Evolutionary conservation across 92 coral and sea anemone species (phyloP).

Genomic region (Zoanthus sansibaricus): DNA sequence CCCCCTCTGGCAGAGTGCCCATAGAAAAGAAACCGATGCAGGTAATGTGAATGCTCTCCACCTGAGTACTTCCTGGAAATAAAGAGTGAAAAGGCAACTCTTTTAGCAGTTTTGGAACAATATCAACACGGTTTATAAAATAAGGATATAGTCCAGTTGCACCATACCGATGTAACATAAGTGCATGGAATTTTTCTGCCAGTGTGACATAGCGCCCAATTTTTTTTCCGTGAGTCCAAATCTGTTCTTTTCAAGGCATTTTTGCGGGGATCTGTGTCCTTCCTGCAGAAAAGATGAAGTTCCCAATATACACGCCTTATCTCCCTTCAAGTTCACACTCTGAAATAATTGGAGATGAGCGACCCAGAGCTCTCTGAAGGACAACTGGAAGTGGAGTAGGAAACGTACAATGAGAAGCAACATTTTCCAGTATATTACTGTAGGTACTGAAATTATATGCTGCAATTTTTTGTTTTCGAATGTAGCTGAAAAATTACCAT

Average conservation of each 20-base stretch:
- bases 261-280: not conserved
- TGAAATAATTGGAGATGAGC: slow-evolving; percentile 38
- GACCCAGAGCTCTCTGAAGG: slow-evolving; percentile 43
- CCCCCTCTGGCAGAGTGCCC: slow-evolving; percentile 45
- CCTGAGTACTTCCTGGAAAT: slow-evolving; percentile 55
- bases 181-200: slow-evolving; percentile 33
- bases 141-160: no score
- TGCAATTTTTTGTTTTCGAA: not conserved
- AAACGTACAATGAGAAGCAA: slow-evolving; percentile 29
- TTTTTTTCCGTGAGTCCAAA: slow-evolving; percentile 17
- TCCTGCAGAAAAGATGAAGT: slow-evolving; percentile 22
- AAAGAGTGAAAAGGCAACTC: slow-evolving; percentile 55
- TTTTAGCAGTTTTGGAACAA: slow-evolving; percentile 41
- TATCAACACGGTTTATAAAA: slow-evolving; percentile 17
- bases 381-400: slow-evolving; percentile 1
- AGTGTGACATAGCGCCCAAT: slow-evolving; percentile 38
- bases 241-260: slow-evolving; percentile 19
- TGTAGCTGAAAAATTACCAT: slow-evolving; percentile 39
- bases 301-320: slow-evolving; percentile 53
- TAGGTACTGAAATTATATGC: slow-evolving; percentile 27
- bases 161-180: slow-evolving; percentile 44
- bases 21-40: slow-evolving; percentile 47
- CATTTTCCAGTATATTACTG: slow-evolving; percentile 42
- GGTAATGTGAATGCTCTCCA: slow-evolving; percentile 55
- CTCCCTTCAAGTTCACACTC: slow-evolving; percentile 47